phyloP scores from a whole-genome alignment of 2,797 vertebrate genomes.

The Pyrocephalus nanus region DNA sequence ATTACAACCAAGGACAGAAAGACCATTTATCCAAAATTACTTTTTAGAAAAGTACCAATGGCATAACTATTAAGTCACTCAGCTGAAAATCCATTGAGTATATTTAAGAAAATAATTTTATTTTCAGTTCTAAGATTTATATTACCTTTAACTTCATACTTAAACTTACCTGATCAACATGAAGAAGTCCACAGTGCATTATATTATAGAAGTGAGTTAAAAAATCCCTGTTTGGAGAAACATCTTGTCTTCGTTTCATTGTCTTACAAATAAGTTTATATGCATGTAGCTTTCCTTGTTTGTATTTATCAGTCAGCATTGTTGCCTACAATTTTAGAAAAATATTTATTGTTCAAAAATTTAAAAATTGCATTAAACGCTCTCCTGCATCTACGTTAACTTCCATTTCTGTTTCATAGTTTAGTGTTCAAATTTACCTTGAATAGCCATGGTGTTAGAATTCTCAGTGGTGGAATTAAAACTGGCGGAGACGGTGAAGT shows the following conservation, averaged over 20 bases:
- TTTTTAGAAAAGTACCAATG: neutral
- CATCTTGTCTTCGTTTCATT: slow-evolving; percentile 98
- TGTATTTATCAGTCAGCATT: slow-evolving; percentile 96
- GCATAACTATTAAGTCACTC: neutral
- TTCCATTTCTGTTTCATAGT: neutral
- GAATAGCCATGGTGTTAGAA: slow-evolving; percentile 98
- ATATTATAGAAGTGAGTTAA: slow-evolving; percentile 99
- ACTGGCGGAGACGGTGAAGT: slow-evolving; percentile 93
- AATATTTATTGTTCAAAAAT: slow-evolving; percentile 9
- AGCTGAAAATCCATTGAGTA: neutral
- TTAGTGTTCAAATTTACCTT: slow-evolving; percentile 80
- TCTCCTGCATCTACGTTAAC: neutral
- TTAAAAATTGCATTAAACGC: neutral
- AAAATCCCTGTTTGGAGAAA: slow-evolving; percentile 97
- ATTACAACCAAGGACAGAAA: neutral
- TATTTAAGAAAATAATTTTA: neutral
- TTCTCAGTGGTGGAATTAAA: slow-evolving; percentile 95
- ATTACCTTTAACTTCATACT: neutral
- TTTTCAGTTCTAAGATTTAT: neutral
- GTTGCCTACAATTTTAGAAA: slow-evolving; percentile 85
- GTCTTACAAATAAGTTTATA: slow-evolving; percentile 99
- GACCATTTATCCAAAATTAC: neutral
- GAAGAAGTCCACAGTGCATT: slow-evolving; percentile 97
- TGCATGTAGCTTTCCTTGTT: slow-evolving; percentile 97
- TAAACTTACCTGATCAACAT: slow-evolving; percentile 90